A percentile compares a stretch with the other conserved stretches of the same genome.
These are phyloP conservation scores for Malthinus flaveolus DNA, from an alignment of 2,888 invertebrate genomes.

Conservation along the genomic window DNA sequence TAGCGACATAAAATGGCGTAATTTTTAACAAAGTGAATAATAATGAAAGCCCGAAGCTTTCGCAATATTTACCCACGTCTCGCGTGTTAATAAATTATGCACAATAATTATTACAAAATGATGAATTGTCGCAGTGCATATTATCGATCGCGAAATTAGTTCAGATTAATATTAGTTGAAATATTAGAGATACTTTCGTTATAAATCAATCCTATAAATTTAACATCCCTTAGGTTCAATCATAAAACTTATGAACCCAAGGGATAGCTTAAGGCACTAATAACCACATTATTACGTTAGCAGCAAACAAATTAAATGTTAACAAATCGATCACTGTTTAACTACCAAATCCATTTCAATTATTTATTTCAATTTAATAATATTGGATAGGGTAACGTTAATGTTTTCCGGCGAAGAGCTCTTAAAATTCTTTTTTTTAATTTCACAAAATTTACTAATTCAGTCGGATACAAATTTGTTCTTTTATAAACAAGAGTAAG, in stretches of 20 bases:
- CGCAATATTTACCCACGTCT: too few relatives aligned
- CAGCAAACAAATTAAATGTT: slow-evolving; percentile 33
- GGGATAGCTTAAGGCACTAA: slow-evolving; percentile 23
- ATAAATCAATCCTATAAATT: slow-evolving; percentile 29
- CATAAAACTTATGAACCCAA: slow-evolving; percentile 24
- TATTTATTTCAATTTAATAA: neutral
- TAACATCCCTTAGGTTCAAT: slow-evolving; percentile 14
- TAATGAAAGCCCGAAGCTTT: too few relatives aligned
- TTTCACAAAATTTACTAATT: too few relatives aligned
- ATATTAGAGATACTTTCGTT: slow-evolving; percentile 9
- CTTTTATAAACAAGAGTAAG: too few relatives aligned
- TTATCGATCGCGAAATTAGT: neutral
- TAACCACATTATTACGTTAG: slow-evolving; percentile 33
- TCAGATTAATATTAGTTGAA: neutral
- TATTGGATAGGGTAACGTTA: slow-evolving; percentile 1
- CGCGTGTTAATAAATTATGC: too few relatives aligned
- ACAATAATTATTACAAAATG: too few relatives aligned
- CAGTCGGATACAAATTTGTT: too few relatives aligned
- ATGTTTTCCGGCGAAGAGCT: neutral
- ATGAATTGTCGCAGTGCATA: neutral
- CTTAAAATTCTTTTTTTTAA: too few relatives aligned
- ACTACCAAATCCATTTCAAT: neutral
- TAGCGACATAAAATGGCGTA: too few relatives aligned
- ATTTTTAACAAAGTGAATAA: too few relatives aligned
- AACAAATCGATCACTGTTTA: slow-evolving; percentile 21